phyloP scores from a whole-genome alignment of 2,113 vertebrate species.

The Hippocampus zosterae region DNA sequence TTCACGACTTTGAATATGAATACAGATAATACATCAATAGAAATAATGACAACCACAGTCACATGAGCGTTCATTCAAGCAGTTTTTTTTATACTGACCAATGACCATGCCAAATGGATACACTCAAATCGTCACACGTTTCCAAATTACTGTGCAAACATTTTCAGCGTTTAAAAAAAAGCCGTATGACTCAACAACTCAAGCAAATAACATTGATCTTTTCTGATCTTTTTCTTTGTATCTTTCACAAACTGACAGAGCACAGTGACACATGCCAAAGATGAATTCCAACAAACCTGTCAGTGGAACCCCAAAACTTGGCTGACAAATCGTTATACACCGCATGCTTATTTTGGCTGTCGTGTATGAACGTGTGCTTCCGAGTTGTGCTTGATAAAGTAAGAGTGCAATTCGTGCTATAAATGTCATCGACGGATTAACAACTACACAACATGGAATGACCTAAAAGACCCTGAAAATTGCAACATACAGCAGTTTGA shows the following conservation, averaged over 20 bases:
- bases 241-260: slow-evolving; percentile 20
- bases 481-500: slow-evolving; percentile 21
- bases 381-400: slow-evolving; percentile 64
- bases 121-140: slow-evolving; percentile 43
- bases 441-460: slow-evolving; percentile 40
- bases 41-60: slow-evolving; percentile 8
- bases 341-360: slow-evolving; percentile 4
- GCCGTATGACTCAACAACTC: slow-evolving; percentile 45
- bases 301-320: background rate
- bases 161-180: slow-evolving; percentile 41
- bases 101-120: slow-evolving; percentile 63
- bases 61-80: slow-evolving; percentile 41
- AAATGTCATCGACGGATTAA: slow-evolving; percentile 44
- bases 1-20: no score
- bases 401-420: slow-evolving; percentile 58
- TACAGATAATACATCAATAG: background rate
- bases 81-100: slow-evolving; percentile 68
- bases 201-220: slow-evolving; percentile 22
- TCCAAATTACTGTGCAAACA: slow-evolving; percentile 42
- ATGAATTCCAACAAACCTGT: slow-evolving; percentile 17
- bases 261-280: slow-evolving; percentile 55
- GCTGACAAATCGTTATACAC: background rate
- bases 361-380: slow-evolving; percentile 55
- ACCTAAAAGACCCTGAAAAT: slow-evolving; percentile 23
- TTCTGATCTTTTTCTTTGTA: slow-evolving; percentile 6